These are phyloP conservation scores for Bubalus kerabau DNA, from an alignment of 2,113 vertebrate genomes.

Conservation along the genomic window DNA sequence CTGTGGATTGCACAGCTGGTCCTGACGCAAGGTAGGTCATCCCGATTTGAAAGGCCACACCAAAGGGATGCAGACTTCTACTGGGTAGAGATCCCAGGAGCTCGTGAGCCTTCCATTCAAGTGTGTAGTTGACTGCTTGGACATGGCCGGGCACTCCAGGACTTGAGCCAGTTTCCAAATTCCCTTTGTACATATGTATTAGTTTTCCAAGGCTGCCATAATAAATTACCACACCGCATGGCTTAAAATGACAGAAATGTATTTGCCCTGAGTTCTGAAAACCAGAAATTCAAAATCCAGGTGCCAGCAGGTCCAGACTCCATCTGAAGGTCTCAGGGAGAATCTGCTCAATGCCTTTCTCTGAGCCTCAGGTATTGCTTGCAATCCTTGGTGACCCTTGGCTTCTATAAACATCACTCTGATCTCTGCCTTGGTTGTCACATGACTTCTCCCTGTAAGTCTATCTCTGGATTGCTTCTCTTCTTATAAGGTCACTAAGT, in stretches of 20 bases:
- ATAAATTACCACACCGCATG: background rate
- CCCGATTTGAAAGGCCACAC: too few species aligned
- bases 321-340: too few species aligned
- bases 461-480: background rate
- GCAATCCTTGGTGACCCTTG: too few species aligned
- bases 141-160: background rate
- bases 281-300: background rate
- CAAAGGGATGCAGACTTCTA: too few species aligned
- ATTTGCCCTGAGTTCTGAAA: background rate
- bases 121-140: background rate
- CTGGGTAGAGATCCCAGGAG: background rate
- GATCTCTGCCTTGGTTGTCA: background rate
- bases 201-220: background rate
- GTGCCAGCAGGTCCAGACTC: background rate
- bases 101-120: background rate
- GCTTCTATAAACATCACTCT: too few species aligned
- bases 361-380: background rate
- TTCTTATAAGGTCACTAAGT: background rate
- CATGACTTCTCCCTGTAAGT: background rate
- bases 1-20: background rate
- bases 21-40: background rate
- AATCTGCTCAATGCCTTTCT: accelerated
- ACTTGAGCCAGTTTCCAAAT: background rate
- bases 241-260: background rate
- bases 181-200: background rate